A percentile compares a stretch with the other conserved stretches of the same genome.
These are phyloP conservation scores for Burhinus oedicnemus DNA, from an alignment of 2,113 vertebrate genomes.

Conservation along the genomic window DNA sequence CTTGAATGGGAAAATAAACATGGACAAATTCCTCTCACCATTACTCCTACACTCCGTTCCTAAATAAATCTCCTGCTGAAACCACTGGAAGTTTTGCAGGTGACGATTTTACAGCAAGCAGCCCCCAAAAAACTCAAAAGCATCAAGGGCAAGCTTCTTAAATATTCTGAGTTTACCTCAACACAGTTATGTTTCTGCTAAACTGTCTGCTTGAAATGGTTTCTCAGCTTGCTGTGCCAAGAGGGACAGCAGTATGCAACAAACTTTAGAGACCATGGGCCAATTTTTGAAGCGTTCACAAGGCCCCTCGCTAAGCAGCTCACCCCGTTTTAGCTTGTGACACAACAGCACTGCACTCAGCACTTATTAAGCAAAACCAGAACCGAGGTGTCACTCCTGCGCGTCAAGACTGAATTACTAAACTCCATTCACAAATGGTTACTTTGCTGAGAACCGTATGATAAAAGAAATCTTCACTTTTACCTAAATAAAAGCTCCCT, in stretches of 20 bases:
- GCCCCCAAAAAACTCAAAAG: not conserved
- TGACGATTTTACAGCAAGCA: not conserved
- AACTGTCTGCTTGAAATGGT: not conserved
- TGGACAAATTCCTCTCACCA: not conserved
- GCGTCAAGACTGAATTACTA: not conserved
- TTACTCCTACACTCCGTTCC: not conserved
- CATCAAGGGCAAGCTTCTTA: not conserved
- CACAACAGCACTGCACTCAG: not conserved
- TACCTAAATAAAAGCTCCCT: not conserved
- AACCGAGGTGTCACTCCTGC: not conserved
- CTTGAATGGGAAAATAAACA: not conserved
- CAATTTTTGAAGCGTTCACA: not conserved
- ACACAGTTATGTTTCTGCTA: not conserved
- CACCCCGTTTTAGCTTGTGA: not conserved
- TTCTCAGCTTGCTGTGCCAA: not conserved
- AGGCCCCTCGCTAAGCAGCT: not conserved
- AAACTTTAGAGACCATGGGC: not conserved
- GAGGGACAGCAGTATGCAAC: not conserved
- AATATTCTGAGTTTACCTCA: not conserved
- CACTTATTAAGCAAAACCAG: not conserved
- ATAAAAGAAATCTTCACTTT: not conserved
- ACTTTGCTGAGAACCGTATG: not conserved
- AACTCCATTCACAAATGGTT: not conserved
- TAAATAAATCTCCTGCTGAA: not conserved
- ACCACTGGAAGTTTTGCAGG: not conserved